These are phyloP conservation scores for Vidua chalybeata DNA, from an alignment of 2,113 vertebrate genomes.

Conservation along the genomic window DNA sequence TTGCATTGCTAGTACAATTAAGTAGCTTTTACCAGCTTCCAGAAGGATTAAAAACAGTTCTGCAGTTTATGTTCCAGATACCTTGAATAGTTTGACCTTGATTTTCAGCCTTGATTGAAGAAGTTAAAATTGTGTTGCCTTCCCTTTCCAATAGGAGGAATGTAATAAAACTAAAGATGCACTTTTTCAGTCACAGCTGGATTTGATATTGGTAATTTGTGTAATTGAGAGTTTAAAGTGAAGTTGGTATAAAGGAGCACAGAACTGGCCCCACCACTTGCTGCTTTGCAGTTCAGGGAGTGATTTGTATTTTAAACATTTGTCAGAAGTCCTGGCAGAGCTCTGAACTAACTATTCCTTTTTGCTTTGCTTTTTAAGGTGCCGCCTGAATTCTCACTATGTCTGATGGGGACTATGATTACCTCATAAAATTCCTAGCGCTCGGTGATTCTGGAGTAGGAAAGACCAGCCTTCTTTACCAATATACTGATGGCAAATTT, in stretches of 20 bases:
- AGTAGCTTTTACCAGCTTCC: neutral
- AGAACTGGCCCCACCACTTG: neutral
- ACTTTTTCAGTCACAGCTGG: neutral
- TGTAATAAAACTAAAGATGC: neutral
- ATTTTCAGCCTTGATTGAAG: neutral
- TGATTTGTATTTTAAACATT: neutral
- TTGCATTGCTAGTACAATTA: neutral
- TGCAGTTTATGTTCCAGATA: neutral
- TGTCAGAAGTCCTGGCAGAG: neutral
- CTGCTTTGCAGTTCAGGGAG: neutral
- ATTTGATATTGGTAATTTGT: neutral
- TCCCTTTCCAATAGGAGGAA: neutral
- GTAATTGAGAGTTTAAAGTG: neutral
- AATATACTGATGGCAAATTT: slow-evolving; percentile 96
- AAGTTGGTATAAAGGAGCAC: neutral
- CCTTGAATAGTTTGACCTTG: neutral
- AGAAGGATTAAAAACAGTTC: neutral
- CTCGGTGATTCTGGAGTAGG: slow-evolving; percentile 97
- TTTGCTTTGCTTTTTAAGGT: slow-evolving; percentile 67
- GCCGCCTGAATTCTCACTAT: slow-evolving; percentile 83
- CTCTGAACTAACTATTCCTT: neutral
- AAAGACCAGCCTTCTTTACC: slow-evolving; percentile 96
- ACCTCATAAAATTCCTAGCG: slow-evolving; percentile 98
- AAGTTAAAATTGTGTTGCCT: neutral
- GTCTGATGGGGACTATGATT: slow-evolving; percentile 99